Percentiles rank a stretch among this genome's conserved stretches.
phyloP scores from a whole-genome alignment of 1,140 invertebrate genomes.

The Conus betulinus region DNA sequence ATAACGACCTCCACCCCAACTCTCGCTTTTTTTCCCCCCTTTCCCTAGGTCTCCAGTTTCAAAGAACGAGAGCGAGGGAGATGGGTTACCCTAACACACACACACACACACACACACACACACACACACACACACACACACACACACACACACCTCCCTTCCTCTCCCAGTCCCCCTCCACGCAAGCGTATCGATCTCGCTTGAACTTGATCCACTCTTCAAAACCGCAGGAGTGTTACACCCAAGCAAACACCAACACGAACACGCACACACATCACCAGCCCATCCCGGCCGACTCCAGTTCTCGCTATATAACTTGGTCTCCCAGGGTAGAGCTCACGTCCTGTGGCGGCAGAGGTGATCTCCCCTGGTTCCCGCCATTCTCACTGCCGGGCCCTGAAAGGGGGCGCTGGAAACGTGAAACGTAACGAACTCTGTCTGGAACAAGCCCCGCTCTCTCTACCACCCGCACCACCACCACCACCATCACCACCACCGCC shows the following conservation, averaged over 20 bases:
- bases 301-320: slow-evolving; percentile 31
- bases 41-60: no score
- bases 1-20: no score
- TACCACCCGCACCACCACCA: background rate
- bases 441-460: background rate
- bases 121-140: no score
- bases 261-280: background rate
- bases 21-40: no score
- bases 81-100: no score
- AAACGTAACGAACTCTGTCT: background rate
- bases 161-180: no score
- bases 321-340: slow-evolving; percentile 10
- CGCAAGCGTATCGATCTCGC: no score
- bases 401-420: background rate
- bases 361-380: background rate
- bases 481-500: background rate
- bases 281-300: no score
- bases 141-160: no score
- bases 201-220: background rate
- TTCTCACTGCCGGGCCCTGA: background rate
- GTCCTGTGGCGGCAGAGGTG: background rate
- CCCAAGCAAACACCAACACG: background rate
- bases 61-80: no score
- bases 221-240: background rate
- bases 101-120: no score